Evolutionary conservation across 2,797 vertebrate species (phyloP).

Genomic region (Myiothlypis coronata): DNA sequence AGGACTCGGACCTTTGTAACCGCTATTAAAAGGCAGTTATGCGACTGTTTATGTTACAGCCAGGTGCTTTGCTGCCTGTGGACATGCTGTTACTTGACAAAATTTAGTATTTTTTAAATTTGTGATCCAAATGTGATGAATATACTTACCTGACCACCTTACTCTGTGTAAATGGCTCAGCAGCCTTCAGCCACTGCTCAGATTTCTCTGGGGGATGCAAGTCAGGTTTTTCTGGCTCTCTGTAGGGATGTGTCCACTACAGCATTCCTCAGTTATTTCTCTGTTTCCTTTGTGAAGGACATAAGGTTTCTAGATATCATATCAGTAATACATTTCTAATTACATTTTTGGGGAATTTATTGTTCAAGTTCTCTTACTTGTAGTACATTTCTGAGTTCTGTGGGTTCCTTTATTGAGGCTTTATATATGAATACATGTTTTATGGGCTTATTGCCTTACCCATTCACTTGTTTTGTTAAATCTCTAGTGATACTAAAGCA

Average conservation of each 20-base stretch:
- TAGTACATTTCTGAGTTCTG: background rate
- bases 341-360: background rate
- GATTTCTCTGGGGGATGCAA: rapidly evolving
- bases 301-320: background rate
- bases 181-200: background rate
- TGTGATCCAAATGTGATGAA: background rate
- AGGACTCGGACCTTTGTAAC: conserved; percentile 5
- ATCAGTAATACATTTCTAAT: background rate
- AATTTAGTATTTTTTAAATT: background rate
- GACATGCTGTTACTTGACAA: background rate
- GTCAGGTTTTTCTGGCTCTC: background rate
- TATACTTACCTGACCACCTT: background rate
- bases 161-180: background rate
- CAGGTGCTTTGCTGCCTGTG: conserved; percentile 12
- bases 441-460: background rate
- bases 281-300: background rate
- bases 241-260: background rate
- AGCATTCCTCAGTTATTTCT: background rate
- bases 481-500: background rate
- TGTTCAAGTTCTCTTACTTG: background rate
- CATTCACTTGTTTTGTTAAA: background rate
- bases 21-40: conserved; percentile 25
- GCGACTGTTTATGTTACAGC: conserved; percentile 9
- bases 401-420: background rate
- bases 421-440: background rate